Base-by-base conservation (phyloP, 2,113 vertebrate genomes). In the Tympanuchus pallidicinctus region DNA sequence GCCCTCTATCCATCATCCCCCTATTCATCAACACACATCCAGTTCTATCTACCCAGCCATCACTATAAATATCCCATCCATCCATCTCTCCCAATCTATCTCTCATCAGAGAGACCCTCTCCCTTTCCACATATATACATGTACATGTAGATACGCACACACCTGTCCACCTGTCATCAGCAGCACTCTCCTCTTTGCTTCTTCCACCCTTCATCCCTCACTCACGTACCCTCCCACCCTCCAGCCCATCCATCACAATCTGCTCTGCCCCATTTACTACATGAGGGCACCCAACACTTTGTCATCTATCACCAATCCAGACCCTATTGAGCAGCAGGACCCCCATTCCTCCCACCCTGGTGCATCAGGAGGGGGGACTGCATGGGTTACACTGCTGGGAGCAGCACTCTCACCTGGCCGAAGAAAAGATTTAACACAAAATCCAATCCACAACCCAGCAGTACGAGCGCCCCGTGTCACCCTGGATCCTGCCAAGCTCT, bases 31-130 rank as follows among this genome's bases (percentile, higher is more conserved):
- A 89, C 90, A 77, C 94, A 70, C 92, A 92, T 96, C 94, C 92
- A 88, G 92, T 82, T 91, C 96, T 92, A 94, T 96, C 96, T 92
- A 94, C 93, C 93, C 8, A 73, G 90, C 95, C 92, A 96, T 96
- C 96, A 95, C 94, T 95, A 96, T 96, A 96, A 96, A 96, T 96
- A 96, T 96, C 96, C 92, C 96, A 95, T 95, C 94, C 86, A 96
- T 96, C 96, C 96, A 94, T 96, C 96, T 96, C 86, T 83, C 88
- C 91, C 90, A 80, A 96, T 86, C 86, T 88, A 60, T 83, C 88
- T 86, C 94, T 96, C 96, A 93, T 94, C 94, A 74, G 76, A 91
- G 85, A 56, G 85, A 73, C 85, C 92, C 90, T 71, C 89, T 95
- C 60, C 71, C 82, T 89, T 25, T 88, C 90, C 30, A 10, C 0